These are phyloP conservation scores for Brachionichthys hirsutus DNA, from an alignment of 2,113 vertebrate species.

Conservation along the genomic window DNA sequence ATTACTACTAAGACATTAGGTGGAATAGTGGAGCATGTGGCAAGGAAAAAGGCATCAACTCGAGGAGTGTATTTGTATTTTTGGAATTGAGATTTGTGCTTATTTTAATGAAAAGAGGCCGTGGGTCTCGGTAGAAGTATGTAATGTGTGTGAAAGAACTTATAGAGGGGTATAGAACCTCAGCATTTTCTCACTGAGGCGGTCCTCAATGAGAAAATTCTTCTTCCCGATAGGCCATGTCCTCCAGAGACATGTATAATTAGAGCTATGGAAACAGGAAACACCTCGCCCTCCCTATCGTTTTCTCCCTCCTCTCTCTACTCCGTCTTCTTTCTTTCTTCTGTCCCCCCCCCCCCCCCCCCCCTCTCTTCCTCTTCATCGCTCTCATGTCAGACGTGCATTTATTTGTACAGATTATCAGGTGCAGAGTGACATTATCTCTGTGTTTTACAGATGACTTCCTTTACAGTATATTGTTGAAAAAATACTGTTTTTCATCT, in stretches of 20 bases:
- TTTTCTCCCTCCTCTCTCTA: constrained; percentile 32
- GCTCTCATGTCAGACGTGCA: constrained; percentile 52
- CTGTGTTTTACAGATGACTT: background rate
- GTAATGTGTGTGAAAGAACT: background rate
- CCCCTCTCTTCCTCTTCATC: constrained; percentile 14
- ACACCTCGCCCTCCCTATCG: constrained; percentile 76
- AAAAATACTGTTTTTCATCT: no score
- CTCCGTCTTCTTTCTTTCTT: constrained; percentile 11
- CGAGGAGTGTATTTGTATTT: no score
- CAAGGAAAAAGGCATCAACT: no score
- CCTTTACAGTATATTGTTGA: no score
- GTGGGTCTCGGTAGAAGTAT: no score
- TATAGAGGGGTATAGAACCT: constrained; percentile 11
- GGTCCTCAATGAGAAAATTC: constrained; percentile 48
- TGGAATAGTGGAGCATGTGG: no score
- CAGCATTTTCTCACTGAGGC: constrained; percentile 41
- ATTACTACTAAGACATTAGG: no score
- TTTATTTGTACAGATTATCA: constrained; percentile 59
- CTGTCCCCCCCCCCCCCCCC: constrained; percentile 8
- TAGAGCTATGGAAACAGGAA: constrained; percentile 81
- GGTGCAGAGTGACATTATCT: constrained; percentile 59
- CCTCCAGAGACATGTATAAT: constrained; percentile 75
- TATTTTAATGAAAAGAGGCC: no score
- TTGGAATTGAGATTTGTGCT: no score
- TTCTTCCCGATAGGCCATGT: constrained; percentile 52